Percentiles rank a stretch among this genome's conserved stretches.
These are phyloP conservation scores for Plagodis pulveraria DNA, from an alignment of 2,888 invertebrate genomes.

Conservation along the genomic window DNA sequence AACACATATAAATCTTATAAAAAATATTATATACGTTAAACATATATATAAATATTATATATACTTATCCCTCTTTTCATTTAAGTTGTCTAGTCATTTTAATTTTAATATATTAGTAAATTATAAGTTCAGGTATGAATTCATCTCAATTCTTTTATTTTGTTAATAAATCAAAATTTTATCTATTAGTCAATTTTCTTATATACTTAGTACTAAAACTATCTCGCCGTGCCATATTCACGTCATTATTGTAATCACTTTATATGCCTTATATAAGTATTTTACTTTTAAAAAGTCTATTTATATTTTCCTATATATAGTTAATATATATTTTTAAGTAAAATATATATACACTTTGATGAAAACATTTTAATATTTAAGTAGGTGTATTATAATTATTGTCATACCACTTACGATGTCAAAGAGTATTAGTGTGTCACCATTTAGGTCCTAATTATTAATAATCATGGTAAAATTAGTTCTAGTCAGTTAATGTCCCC, in stretches of 20 bases:
- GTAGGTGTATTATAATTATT: background rate
- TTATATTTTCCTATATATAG: constrained; percentile 15
- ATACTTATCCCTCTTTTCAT: too few species aligned
- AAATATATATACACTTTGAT: constrained; percentile 12
- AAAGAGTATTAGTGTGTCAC: background rate
- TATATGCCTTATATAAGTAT: constrained; percentile 15
- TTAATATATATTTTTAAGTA: constrained; percentile 6
- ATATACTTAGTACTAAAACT: background rate
- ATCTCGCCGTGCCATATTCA: background rate
- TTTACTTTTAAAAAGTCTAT: constrained; percentile 10
- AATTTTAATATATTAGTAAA: too few species aligned
- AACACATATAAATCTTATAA: too few species aligned
- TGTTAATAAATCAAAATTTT: background rate
- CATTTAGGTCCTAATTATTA: too few species aligned
- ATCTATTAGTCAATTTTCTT: too few species aligned
- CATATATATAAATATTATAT: too few species aligned
- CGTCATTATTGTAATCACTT: background rate
- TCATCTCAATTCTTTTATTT: background rate
- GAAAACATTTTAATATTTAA: constrained; percentile 11
- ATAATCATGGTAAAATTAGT: too few species aligned
- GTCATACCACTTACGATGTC: background rate
- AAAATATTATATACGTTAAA: too few species aligned
- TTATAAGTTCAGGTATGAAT: too few species aligned
- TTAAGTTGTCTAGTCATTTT: too few species aligned
- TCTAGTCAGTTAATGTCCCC: too few species aligned